Conservation (phyloP, 2,888 invertebrate genomes). For the Clunio marinus region DNA sequence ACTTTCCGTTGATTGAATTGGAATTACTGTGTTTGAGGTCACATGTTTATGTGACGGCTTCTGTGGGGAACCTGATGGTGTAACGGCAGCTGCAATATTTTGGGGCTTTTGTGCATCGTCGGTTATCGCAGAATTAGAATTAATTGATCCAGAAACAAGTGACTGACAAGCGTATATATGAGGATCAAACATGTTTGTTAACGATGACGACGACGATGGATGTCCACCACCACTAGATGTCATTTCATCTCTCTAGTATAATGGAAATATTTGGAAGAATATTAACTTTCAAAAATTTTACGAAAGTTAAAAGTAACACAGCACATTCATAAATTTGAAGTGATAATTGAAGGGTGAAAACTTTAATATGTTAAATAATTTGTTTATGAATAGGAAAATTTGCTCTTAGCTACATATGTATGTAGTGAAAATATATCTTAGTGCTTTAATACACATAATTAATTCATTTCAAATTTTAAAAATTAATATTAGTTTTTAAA, state of each 20-base stretch:
- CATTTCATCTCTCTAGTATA: constrained; percentile 53
- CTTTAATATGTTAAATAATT: no score
- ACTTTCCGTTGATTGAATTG: constrained; percentile 9
- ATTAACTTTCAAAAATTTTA: no score
- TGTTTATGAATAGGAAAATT: no score
- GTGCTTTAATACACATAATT: no score
- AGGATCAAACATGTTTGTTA: constrained; percentile 50
- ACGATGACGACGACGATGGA: constrained; percentile 44
- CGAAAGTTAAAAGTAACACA: no score
- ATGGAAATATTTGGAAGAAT: no score
- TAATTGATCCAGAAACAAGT: constrained; percentile 35
- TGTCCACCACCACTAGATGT: constrained; percentile 7
- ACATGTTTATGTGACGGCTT: constrained; percentile 20
- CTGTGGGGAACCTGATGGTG: constrained; percentile 22
- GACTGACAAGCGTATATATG: constrained; percentile 45
- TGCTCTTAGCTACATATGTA: no score
- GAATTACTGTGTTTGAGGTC: constrained; percentile 25
- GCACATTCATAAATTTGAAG: no score
- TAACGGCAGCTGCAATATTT: background rate
- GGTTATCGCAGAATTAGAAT: background rate
- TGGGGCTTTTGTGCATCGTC: background rate
- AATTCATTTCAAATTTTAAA: no score
- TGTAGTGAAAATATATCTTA: no score
- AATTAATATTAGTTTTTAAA: no score
- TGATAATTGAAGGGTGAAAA: no score